Percentiles rank a stretch among this genome's conserved stretches.
Evolutionary conservation across 1,140 invertebrate genomes (phyloP).

Genomic region (Drosophila bifasciata): DNA sequence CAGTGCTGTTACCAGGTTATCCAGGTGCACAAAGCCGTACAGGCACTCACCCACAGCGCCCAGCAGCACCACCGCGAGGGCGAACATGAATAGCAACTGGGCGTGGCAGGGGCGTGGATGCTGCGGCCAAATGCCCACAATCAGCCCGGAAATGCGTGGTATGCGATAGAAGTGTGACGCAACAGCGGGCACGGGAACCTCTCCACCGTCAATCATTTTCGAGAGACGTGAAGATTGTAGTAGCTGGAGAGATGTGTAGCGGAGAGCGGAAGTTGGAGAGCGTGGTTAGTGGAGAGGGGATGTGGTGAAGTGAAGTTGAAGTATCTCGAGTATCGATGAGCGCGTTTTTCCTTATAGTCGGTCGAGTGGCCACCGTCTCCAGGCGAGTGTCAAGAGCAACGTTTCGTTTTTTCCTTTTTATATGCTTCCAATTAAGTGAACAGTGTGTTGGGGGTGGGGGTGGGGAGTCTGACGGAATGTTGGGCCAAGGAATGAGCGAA

Average conservation of each 20-base stretch:
- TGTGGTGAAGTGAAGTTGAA: conserved; percentile 28
- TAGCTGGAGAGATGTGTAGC: not conserved
- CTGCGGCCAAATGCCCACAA: conserved; percentile 72
- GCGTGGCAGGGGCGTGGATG: conserved; percentile 27
- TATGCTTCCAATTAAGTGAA: conserved; percentile 53
- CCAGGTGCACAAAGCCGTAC: conserved; percentile 65
- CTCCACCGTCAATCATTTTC: conserved; percentile 37
- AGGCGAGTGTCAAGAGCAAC: conserved; percentile 40
- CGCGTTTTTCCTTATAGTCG: not conserved
- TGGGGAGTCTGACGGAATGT: not conserved
- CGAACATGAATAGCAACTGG: conserved; percentile 54
- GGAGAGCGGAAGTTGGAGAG: not conserved
- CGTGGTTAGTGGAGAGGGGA: conserved; percentile 21
- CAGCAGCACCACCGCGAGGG: conserved; percentile 55
- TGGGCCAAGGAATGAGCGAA: conserved; percentile 1
- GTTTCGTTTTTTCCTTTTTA: conserved; percentile 35
- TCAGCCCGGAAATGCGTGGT: conserved; percentile 58
- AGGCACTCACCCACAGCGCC: conserved; percentile 67
- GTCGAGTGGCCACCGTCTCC: conserved; percentile 36
- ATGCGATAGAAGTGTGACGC: conserved; percentile 64
- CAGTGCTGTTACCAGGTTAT: conserved; percentile 64
- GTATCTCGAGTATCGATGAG: conserved; percentile 20
- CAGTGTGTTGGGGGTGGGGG: too few relatives aligned
- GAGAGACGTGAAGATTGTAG: conserved; percentile 16
- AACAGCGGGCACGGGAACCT: conserved; percentile 49